Evolutionary conservation across 2,797 vertebrate species (phyloP).

Genomic region (Pseudomugil gertrudae): DNA sequence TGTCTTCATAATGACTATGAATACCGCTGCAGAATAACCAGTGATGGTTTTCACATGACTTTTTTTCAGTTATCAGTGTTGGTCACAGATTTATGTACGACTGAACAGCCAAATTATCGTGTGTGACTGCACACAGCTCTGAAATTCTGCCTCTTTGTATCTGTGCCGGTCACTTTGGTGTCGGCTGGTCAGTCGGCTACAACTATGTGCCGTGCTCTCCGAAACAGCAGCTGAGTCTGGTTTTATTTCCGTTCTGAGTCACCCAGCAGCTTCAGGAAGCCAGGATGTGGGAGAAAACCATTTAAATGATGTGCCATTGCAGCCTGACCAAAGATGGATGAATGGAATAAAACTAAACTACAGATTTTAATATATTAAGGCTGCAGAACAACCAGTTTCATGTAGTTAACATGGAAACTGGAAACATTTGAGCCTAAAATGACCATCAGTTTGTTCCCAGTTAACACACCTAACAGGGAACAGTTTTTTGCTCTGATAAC

Average conservation of each 20-base stretch:
- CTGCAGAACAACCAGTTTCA: too few species aligned
- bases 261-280: conserved; percentile 5
- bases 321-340: too few species aligned
- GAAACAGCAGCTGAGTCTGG: conserved; percentile 3
- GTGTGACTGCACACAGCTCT: background rate
- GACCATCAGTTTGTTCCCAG: too few species aligned
- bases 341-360: too few species aligned
- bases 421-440: too few species aligned
- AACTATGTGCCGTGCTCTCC: conserved; percentile 13
- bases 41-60: background rate
- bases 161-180: conserved; percentile 17
- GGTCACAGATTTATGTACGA: background rate
- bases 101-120: background rate
- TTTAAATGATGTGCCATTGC: too few species aligned
- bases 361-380: too few species aligned
- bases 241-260: conserved; percentile 16
- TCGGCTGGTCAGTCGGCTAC: conserved; percentile 8
- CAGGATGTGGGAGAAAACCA: too few species aligned
- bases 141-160: conserved; percentile 11
- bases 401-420: too few species aligned
- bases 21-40: background rate
- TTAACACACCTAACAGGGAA: too few species aligned
- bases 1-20: background rate
- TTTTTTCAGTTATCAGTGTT: background rate
- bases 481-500: too few species aligned